Conservation (phyloP, 2,888 invertebrate genomes). For the Tetragnatha montana region DNA sequence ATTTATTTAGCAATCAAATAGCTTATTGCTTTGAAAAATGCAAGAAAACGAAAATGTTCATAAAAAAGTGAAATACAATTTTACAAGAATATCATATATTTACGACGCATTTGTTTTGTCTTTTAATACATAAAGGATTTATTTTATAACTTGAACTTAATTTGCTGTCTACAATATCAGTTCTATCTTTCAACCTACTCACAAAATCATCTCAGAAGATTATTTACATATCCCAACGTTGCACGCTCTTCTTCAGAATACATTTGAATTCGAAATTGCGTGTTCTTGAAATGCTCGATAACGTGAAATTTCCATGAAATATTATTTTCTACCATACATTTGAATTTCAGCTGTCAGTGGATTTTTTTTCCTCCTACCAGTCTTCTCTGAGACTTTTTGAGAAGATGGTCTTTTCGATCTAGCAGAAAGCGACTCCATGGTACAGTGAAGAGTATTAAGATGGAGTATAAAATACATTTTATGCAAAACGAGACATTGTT, state of each 20-base stretch:
- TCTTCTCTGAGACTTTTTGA: conserved; percentile 1
- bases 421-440: not conserved
- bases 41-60: no score
- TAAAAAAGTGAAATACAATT: no score
- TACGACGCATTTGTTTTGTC: no score
- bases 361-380: conserved; percentile 1
- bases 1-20: no score
- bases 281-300: conserved; percentile 8
- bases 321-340: conserved; percentile 46
- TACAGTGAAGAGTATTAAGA: not conserved
- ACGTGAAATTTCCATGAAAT: conserved; percentile 46
- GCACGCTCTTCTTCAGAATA: not conserved
- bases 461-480: not conserved
- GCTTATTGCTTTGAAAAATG: no score
- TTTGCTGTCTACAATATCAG: no score
- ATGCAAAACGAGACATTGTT: not conserved
- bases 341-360: conserved; percentile 24
- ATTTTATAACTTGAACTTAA: no score
- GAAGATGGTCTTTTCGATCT: not conserved
- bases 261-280: conserved; percentile 46
- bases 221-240: not conserved
- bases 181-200: no score
- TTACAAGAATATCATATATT: no score
- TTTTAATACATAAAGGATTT: no score
- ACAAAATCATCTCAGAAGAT: not conserved